phyloP scores from a whole-genome alignment of 2,797 vertebrate genomes.

The Craterocephalus amniculus region DNA sequence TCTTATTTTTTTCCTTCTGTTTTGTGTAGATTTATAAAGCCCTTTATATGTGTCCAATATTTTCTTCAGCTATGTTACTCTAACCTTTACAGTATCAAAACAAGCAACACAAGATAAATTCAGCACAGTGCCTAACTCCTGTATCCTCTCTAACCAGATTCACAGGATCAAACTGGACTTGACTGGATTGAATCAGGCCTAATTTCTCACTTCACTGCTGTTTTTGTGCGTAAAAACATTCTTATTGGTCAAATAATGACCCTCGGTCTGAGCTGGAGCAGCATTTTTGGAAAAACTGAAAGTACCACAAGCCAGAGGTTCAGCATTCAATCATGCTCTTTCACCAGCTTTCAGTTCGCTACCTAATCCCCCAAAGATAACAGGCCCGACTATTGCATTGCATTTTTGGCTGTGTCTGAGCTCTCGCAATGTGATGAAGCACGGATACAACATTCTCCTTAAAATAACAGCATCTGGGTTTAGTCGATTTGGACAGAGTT shows the following conservation, averaged over 20 bases:
- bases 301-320: conserved; percentile 31
- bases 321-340: conserved; percentile 57
- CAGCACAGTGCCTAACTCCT: neutral
- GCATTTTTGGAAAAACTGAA: conserved; percentile 48
- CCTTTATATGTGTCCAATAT: neutral
- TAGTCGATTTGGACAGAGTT: conserved; percentile 58
- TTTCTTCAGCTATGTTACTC: neutral
- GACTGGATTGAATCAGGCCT: conserved; percentile 24
- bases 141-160: neutral
- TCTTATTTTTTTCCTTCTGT: neutral
- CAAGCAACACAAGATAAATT: conserved; percentile 5
- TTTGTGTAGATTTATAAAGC: conserved; percentile 1
- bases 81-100: conserved; percentile 5
- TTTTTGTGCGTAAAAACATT: conserved; percentile 29
- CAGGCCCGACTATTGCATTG: conserved; percentile 50
- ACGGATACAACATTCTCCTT: conserved; percentile 29
- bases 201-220: conserved; percentile 31
- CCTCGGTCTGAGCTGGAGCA: conserved; percentile 36
- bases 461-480: conserved; percentile 50
- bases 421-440: conserved; percentile 34
- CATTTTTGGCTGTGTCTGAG: conserved; percentile 43
- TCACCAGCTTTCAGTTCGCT: conserved; percentile 46
- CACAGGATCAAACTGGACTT: conserved; percentile 19
- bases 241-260: conserved; percentile 38
- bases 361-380: conserved; percentile 43